A percentile compares a stretch with the other conserved stretches of the same genome.
phyloP scores from a whole-genome alignment of 2,113 vertebrate species.

The Pseudopipra pipra region DNA sequence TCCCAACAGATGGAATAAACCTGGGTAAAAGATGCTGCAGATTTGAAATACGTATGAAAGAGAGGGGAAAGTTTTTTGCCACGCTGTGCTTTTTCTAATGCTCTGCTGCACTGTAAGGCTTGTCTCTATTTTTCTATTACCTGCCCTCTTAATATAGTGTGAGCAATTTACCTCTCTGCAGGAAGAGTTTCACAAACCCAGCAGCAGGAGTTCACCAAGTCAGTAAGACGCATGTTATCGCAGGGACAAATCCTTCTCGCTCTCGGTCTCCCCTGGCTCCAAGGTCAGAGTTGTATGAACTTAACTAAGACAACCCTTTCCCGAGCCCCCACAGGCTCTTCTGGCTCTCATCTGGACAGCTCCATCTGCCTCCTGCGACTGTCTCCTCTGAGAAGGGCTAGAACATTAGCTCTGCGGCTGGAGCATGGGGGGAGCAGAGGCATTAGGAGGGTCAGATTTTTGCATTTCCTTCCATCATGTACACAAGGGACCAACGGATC shows the following conservation, averaged over 20 bases:
- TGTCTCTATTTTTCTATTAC: background rate
- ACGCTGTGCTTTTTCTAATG: background rate
- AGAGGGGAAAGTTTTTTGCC: background rate
- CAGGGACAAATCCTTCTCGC: background rate
- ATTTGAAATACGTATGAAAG: background rate
- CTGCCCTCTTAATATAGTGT: background rate
- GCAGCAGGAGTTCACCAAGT: background rate
- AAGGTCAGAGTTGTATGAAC: background rate
- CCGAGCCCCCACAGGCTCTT: background rate
- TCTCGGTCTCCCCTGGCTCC: background rate
- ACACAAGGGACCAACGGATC: background rate
- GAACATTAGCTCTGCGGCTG: background rate
- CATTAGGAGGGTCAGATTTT: background rate
- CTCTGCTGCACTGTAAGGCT: background rate
- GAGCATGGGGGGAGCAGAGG: background rate
- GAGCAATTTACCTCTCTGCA: background rate
- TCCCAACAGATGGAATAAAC: slow-evolving; percentile 41
- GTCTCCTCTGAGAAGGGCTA: background rate
- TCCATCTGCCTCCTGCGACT: background rate
- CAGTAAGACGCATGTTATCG: background rate
- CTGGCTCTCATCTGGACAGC: background rate
- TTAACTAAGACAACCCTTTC: background rate
- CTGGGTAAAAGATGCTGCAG: background rate
- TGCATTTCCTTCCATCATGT: background rate
- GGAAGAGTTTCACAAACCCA: background rate